phyloP scores from a whole-genome alignment of 2,113 vertebrate genomes.

The Gadus macrocephalus region DNA sequence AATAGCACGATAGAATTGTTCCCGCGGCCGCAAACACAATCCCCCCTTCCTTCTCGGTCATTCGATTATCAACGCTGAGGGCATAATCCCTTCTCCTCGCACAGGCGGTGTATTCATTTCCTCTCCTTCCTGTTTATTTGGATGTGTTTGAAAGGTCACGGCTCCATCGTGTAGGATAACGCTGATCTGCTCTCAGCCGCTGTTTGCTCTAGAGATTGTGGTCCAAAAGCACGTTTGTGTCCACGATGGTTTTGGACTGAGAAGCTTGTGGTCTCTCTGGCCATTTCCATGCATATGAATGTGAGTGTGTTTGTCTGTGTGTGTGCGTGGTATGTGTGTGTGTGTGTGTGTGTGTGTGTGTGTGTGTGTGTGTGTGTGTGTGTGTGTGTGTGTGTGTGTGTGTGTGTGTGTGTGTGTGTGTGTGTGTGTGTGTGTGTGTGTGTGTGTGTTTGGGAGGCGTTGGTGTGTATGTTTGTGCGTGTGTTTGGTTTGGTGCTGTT shows the following conservation, averaged over 20 bases:
- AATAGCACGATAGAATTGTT: no score
- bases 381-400: not conserved
- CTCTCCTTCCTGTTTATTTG: conserved; percentile 9
- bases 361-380: conserved; percentile 17
- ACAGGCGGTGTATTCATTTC: conserved; percentile 23
- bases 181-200: conserved; percentile 12
- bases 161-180: conserved; percentile 45
- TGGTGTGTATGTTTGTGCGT: not conserved
- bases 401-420: conserved; percentile 13
- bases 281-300: no score
- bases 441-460: not conserved
- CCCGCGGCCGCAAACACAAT: no score
- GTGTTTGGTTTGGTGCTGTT: conserved; percentile 17
- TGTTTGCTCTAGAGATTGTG: no score
- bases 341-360: conserved; percentile 23
- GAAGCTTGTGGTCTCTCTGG: no score
- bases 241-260: no score
- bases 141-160: conserved; percentile 47
- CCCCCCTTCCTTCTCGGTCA: no score
- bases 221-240: no score
- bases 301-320: no score
- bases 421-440: conserved; percentile 21
- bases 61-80: conserved; percentile 9
- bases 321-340: no score
- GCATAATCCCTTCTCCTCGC: conserved; percentile 57